These are phyloP conservation scores for Lutjanus erythropterus DNA, from an alignment of 2,113 vertebrate species.

Conservation along the genomic window DNA sequence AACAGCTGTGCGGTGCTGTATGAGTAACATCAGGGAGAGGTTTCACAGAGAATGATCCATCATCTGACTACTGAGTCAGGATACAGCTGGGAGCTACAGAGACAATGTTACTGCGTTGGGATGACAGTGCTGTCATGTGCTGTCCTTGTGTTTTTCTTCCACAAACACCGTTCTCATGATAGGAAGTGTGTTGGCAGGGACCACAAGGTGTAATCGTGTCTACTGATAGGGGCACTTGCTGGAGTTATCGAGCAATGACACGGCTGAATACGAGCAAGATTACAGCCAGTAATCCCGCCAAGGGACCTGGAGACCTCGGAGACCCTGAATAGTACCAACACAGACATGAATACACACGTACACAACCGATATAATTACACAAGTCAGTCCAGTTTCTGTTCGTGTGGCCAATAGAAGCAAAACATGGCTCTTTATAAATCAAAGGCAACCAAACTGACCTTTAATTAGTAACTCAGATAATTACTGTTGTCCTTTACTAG, in stretches of 20 bases:
- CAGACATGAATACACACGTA: not conserved
- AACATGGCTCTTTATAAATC: conserved; percentile 15
- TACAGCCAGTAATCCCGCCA: conserved; percentile 37
- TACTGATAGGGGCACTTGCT: conserved; percentile 46
- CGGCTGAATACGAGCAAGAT: conserved; percentile 36
- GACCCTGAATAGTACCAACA: conserved; percentile 27
- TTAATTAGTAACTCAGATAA: conserved; percentile 20
- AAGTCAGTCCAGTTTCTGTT: not conserved
- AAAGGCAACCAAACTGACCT: conserved; percentile 16
- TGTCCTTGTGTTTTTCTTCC: conserved; percentile 22
- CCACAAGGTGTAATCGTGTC: conserved; percentile 28
- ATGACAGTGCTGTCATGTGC: conserved; percentile 46
- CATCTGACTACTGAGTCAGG: conserved; percentile 57
- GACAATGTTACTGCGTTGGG: conserved; percentile 31
- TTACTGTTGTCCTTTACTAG: not conserved
- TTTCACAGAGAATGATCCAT: conserved; percentile 48
- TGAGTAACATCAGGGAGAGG: conserved; percentile 45
- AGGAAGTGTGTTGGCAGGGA: conserved; percentile 12
- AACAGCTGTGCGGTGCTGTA: conserved; percentile 49
- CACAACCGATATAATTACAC: not conserved
- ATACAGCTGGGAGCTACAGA: conserved; percentile 58
- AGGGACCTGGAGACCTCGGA: conserved; percentile 30
- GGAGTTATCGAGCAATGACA: conserved; percentile 43
- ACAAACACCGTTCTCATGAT: conserved; percentile 18
- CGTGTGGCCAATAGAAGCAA: not conserved